Base-by-base conservation (phyloP, 2,888 invertebrate species). In the Onchidella celtica region DNA sequence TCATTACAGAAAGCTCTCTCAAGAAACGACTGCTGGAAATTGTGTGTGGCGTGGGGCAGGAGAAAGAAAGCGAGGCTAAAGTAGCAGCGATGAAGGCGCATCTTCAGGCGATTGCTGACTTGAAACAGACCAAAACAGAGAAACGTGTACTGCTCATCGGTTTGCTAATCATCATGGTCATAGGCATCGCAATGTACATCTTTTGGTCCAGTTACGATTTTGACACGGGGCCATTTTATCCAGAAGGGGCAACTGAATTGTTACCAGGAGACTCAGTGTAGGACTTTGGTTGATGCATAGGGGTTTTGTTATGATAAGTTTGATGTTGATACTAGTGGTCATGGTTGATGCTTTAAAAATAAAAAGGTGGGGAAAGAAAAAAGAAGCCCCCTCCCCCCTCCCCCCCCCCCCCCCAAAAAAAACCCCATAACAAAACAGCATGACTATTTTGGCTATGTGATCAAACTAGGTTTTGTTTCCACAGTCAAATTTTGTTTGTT, bases 161-260 rank as follows among this genome's bases (percentile, higher is more conserved):
- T 1, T 72, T 83, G 21, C 6, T 40, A n/a, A 34, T 27, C 6
- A 72, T 83, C 21, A 57, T 77, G 34, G 61, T 40, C 17, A 69
- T 80, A 47, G 80, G 80, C n/a, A 68, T 77, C 0, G 66, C 61
- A n/a, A 81, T 83, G 83, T 77, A 77, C 73, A 57, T 81, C 17
- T 83, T 83, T 38, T 83, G 80, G 80, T 83, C 83, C 0, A 59
- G 80, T 36, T 83, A 81, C 69, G n/a, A 72, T 21, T 83, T 83
- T 24, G 55, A 68, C 21, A 72, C 80, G 9, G 73, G 72, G 4
- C 80, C 80, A 3, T 79, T 79, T 63, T 79, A 79, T 63, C 79
- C 79, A 14, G 47, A 27, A 21, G 79, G 79, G 11, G 59, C 69
- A 27, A 57, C 69, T 32, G 47, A 57, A 11, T 69, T 78, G 3